Percentiles rank a stretch among this genome's conserved stretches.
These are phyloP conservation scores for Eucidaris tribuloides DNA, from an alignment of 35 echinoderm and acorn worm genomes.

Conservation along the genomic window DNA sequence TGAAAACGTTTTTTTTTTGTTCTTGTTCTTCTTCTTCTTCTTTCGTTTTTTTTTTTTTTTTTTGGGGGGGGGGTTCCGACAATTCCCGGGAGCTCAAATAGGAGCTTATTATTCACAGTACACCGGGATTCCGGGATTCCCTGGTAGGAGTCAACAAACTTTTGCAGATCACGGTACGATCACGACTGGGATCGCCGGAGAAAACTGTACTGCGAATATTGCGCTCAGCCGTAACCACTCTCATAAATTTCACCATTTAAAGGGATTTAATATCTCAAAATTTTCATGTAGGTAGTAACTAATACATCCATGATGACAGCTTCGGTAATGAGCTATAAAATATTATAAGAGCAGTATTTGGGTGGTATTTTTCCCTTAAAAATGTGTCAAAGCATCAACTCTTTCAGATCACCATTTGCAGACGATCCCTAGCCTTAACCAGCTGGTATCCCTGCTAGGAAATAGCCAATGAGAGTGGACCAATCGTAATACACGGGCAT, in stretches of 20 bases:
- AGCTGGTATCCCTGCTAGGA: neutral
- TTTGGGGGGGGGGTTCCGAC: no score
- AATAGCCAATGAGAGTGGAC: neutral
- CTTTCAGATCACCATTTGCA: neutral
- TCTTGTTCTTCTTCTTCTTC: neutral
- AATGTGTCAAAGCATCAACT: neutral
- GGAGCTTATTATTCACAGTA: no score
- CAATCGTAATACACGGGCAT: slow-evolving; percentile 4
- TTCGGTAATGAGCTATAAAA: neutral
- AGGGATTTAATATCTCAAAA: neutral
- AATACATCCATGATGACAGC: neutral
- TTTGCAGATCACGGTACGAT: neutral
- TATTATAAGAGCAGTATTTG: neutral
- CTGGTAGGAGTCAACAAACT: slow-evolving; percentile 24
- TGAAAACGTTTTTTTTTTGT: neutral
- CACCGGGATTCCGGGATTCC: no score
- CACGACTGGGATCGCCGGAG: neutral
- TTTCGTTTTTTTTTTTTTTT: neutral
- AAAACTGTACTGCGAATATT: neutral
- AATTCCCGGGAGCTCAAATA: neutral
- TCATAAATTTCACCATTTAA: neutral
- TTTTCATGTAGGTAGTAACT: no score
- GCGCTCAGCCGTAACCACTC: neutral
- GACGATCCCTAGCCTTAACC: neutral
- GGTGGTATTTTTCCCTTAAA: neutral